Evolutionary conservation across 53 echinoderm and acorn worm genomes (phyloP).

Genomic region (Paracentrotus lividus): DNA sequence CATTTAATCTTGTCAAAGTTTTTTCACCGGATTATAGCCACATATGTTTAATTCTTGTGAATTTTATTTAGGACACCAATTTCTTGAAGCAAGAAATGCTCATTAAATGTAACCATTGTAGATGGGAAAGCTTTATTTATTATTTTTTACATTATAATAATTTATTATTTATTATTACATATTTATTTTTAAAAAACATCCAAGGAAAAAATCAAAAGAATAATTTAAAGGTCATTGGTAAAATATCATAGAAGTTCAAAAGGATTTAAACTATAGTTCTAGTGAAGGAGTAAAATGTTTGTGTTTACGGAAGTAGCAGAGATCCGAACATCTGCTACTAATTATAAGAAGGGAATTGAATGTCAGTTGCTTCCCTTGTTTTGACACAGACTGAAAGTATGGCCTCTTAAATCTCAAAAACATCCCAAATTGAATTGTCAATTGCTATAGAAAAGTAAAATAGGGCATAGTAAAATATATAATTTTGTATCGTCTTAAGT

Average conservation of each 20-base stretch:
- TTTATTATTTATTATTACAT: too few species aligned
- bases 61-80: too few species aligned
- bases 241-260: not conserved
- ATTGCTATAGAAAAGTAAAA: not conserved
- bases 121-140: too few species aligned
- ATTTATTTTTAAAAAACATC: too few species aligned
- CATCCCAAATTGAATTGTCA: not conserved
- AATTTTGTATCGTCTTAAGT: not conserved
- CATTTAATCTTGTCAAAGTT: too few species aligned
- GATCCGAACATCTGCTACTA: conserved; percentile 15
- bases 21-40: too few species aligned
- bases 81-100: too few species aligned
- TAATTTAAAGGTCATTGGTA: not conserved
- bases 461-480: not conserved
- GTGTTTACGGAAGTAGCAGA: conserved; percentile 24
- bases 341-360: conserved; percentile 8
- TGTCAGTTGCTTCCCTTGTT: conserved; percentile 48
- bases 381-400: conserved; percentile 32
- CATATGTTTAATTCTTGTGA: too few species aligned
- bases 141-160: too few species aligned
- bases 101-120: too few species aligned
- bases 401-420: conserved; percentile 41
- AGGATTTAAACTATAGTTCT: not conserved
- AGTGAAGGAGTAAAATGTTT: not conserved
- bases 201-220: not conserved